A percentile compares a stretch with the other conserved stretches of the same genome.
Evolutionary conservation across 2,113 vertebrate genomes (phyloP).

Genomic region (Platichthys stellatus): DNA sequence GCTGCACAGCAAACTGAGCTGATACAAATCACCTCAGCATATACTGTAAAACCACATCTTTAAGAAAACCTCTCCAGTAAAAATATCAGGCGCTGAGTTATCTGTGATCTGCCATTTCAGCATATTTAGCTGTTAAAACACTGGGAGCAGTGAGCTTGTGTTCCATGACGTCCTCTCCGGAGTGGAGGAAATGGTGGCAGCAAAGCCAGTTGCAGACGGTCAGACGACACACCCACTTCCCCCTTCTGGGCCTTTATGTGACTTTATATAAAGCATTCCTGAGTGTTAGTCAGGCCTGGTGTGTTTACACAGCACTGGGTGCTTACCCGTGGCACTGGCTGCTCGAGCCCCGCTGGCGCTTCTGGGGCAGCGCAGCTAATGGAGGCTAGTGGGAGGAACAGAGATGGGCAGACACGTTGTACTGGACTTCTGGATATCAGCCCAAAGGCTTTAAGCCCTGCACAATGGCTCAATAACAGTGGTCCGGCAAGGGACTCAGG

Average conservation of each 20-base stretch:
- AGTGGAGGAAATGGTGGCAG: slow-evolving; percentile 80
- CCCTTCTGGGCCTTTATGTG: slow-evolving; percentile 77
- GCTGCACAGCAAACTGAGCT: slow-evolving; percentile 27
- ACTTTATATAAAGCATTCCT: slow-evolving; percentile 85
- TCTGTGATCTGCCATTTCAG: slow-evolving; percentile 75
- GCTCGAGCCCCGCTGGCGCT: slow-evolving; percentile 55
- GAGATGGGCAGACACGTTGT: slow-evolving; percentile 74
- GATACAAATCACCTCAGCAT: slow-evolving; percentile 40
- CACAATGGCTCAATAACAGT: slow-evolving; percentile 61
- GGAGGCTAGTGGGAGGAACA: slow-evolving; percentile 69
- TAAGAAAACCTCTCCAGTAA: slow-evolving; percentile 33
- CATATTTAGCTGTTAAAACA: slow-evolving; percentile 71
- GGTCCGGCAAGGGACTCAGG: slow-evolving; percentile 25
- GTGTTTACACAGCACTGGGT: slow-evolving; percentile 83
- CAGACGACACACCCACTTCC: slow-evolving; percentile 79
- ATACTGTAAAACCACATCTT: slow-evolving; percentile 35
- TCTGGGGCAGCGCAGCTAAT: slow-evolving; percentile 82
- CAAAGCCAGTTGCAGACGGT: slow-evolving; percentile 66
- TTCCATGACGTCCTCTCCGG: slow-evolving; percentile 76
- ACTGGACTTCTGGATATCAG: slow-evolving; percentile 79
- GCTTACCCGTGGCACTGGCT: slow-evolving; percentile 78
- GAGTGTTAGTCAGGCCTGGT: slow-evolving; percentile 81
- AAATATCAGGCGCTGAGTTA: slow-evolving; percentile 49
- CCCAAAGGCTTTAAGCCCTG: slow-evolving; percentile 75
- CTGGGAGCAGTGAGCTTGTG: slow-evolving; percentile 56